A percentile compares a stretch with the other conserved stretches of the same genome.
Evolutionary conservation across 2,888 invertebrate genomes (phyloP).

Genomic region (Cerastoderma edule): DNA sequence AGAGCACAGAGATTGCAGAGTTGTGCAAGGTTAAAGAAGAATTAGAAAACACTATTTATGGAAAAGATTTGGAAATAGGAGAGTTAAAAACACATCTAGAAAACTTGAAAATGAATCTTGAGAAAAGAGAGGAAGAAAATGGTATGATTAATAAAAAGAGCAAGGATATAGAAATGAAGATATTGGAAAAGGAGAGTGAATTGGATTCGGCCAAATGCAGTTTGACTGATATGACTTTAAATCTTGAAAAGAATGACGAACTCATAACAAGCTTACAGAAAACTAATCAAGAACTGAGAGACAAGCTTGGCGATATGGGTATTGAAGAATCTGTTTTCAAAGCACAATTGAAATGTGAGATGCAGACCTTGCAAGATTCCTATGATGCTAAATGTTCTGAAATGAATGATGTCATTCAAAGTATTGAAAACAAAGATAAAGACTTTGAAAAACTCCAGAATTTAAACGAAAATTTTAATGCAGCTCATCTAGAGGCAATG

Average conservation of each 20-base stretch:
- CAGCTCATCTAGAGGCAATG: not conserved
- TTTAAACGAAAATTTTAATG: not conserved
- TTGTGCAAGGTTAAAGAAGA: not conserved
- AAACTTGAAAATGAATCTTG: not conserved
- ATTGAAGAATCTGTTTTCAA: not conserved
- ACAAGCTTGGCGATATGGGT: slow-evolving; percentile 30
- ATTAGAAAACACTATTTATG: slow-evolving; percentile 19
- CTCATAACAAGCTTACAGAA: not conserved
- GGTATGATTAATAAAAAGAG: not conserved
- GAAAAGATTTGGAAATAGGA: slow-evolving; percentile 15
- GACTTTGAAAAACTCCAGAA: slow-evolving; percentile 10
- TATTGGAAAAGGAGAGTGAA: not conserved
- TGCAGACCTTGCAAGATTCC: slow-evolving; percentile 41
- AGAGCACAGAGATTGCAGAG: not conserved
- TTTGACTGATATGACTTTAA: not conserved
- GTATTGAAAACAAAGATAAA: not conserved
- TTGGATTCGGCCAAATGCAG: not conserved
- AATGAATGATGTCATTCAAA: slow-evolving; percentile 27
- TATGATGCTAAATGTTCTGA: slow-evolving; percentile 28
- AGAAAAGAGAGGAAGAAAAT: not conserved
- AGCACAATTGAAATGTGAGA: slow-evolving; percentile 39
- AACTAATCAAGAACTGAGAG: slow-evolving; percentile 39
- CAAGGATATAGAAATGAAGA: not conserved
- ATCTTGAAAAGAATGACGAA: not conserved
- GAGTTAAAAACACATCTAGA: slow-evolving; percentile 9